Base-by-base conservation (phyloP, 2,113 vertebrate genomes). In the Psittacula cyanocephala region DNA sequence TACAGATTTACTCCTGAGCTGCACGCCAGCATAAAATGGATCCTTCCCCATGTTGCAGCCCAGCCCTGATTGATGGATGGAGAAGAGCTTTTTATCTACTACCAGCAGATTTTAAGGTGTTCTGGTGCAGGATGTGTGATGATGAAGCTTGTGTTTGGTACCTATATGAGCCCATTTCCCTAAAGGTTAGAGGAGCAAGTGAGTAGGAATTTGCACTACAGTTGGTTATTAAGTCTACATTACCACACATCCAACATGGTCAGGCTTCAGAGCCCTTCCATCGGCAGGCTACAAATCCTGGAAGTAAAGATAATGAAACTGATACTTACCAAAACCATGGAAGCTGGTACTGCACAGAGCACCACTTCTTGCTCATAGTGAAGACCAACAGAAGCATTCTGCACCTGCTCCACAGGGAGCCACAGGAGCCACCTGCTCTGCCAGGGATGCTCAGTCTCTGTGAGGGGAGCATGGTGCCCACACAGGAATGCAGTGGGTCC, bases 1-100 rank as follows among this genome's bases (percentile, higher is more conserved):
- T 80, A 92, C 77, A 93, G 80, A 94, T 88, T 78, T 78, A 93
- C 35, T 93, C 83, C 77, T 62, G 76, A 96, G 65, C 83, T 86
- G 47, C 0, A 0, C 91, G 82, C 92, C 86, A 96, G 57, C 62
- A 87, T 33, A 47, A 91, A 87, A 90, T 65, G 77, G 80, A 89
- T 92, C 44, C 72, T 76, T 81, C 49, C 57, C 57, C n/a, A 22
- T 71, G 79, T 52, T 78, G 57, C 57, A 89, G 29, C 91, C 47
- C 86, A 86, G 72, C 11, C 71, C 60, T 52, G 43, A 84, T 0
- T 65, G 63, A 88, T 8, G 16, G 59, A 49, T 53, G 29, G 75
- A 53, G 63, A 86, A 82, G 43, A 79, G 71, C n/a, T 27, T 2
- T 75, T 64, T 24, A 46, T 37, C 17, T 35, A 70, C 39, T 29